phyloP scores from a whole-genome alignment of 1,140 invertebrate species.

The Lasaia peninsularis region DNA sequence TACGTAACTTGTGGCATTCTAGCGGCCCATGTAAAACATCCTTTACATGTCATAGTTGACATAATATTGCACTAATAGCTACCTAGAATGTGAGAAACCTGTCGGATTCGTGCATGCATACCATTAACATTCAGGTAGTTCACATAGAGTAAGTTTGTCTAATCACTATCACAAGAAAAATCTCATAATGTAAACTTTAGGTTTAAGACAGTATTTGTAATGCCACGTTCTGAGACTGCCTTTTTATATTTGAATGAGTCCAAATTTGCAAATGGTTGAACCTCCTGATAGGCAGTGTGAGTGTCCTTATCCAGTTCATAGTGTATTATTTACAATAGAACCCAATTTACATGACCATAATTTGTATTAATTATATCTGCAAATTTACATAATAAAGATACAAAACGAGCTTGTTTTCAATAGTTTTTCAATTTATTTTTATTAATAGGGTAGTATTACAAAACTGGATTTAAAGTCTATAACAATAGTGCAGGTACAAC shows the following conservation, averaged over 20 bases:
- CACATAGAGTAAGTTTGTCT: slow-evolving; percentile 74
- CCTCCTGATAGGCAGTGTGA: slow-evolving; percentile 51
- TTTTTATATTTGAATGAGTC: slow-evolving; percentile 72
- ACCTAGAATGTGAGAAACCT: slow-evolving; percentile 61
- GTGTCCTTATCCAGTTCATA: slow-evolving; percentile 65
- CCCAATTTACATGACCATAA: slow-evolving; percentile 73
- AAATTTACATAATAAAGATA: slow-evolving; percentile 79
- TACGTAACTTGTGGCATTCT: neutral
- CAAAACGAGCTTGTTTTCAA: slow-evolving; percentile 70
- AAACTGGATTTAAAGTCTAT: no score
- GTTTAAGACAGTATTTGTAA: slow-evolving; percentile 75
- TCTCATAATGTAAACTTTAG: slow-evolving; percentile 73
- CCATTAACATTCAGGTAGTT: slow-evolving; percentile 63
- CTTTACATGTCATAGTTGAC: slow-evolving; percentile 55
- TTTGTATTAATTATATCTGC: slow-evolving; percentile 79
- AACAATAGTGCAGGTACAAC: no score
- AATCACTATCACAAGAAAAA: slow-evolving; percentile 75
- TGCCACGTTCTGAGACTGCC: slow-evolving; percentile 76
- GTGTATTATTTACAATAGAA: slow-evolving; percentile 70
- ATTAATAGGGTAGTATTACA: no score
- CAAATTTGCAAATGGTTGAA: slow-evolving; percentile 65
- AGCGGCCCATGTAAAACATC: neutral
- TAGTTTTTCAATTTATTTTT: slow-evolving; percentile 41
- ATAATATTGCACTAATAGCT: slow-evolving; percentile 66
- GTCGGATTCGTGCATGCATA: slow-evolving; percentile 58